These are phyloP conservation scores for Haliclona indistincta DNA, from an alignment of 37 sponge, comb jelly and placozoan genomes.

Conservation along the genomic window DNA sequence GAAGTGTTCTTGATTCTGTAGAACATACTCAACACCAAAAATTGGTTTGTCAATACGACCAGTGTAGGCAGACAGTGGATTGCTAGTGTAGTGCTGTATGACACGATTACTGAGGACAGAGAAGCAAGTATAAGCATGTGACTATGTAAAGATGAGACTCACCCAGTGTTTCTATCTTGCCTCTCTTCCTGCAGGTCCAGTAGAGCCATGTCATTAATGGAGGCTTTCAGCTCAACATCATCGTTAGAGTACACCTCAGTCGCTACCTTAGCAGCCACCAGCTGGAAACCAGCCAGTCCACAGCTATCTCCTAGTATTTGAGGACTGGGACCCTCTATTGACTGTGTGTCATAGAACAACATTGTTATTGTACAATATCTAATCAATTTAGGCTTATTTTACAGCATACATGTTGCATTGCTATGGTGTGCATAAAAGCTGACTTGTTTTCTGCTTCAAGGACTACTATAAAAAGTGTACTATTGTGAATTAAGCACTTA, in stretches of 20 bases:
- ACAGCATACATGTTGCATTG: no score
- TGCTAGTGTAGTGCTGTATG: slow-evolving; percentile 64
- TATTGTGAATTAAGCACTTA: no score
- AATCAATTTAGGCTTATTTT: no score
- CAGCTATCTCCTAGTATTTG: neutral
- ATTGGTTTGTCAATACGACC: slow-evolving; percentile 35
- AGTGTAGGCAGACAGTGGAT: slow-evolving; percentile 54
- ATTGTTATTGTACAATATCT: no score
- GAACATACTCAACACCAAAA: slow-evolving; percentile 21
- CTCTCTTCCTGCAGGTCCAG: slow-evolving; percentile 36
- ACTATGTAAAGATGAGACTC: neutral
- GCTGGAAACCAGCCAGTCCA: slow-evolving; percentile 39
- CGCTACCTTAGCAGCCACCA: slow-evolving; percentile 27
- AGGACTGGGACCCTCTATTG: neutral
- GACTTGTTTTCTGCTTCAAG: neutral
- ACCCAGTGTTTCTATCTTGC: slow-evolving; percentile 55
- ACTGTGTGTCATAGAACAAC: no score
- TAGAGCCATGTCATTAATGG: slow-evolving; percentile 47
- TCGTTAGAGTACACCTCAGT: slow-evolving; percentile 19
- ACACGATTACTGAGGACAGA: slow-evolving; percentile 38
- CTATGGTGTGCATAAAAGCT: no score
- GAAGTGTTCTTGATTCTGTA: slow-evolving; percentile 30
- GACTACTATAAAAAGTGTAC: no score
- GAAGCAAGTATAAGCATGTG: neutral
- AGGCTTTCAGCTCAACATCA: slow-evolving; percentile 45